Evolutionary conservation across 1,140 invertebrate species (phyloP).

Genomic region (Drosophila watanabei): DNA sequence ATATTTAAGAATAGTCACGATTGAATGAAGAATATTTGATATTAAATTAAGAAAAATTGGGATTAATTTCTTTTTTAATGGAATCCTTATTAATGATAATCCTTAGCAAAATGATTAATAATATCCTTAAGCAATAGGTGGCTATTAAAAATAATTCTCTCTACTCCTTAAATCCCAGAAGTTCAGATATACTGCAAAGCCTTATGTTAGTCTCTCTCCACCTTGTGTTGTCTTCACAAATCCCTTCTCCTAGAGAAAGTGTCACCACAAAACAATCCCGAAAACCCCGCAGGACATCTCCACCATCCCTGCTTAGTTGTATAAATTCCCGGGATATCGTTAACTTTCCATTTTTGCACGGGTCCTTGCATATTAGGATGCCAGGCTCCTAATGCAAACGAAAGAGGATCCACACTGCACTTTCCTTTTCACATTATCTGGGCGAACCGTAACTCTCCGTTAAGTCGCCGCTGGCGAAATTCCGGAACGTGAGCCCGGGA

Average conservation of each 20-base stretch:
- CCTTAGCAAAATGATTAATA: background rate
- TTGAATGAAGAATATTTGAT: too few species aligned
- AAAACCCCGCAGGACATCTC: background rate
- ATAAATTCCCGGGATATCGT: slow-evolving; percentile 33
- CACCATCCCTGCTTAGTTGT: slow-evolving; percentile 9
- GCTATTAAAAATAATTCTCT: background rate
- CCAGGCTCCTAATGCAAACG: slow-evolving; percentile 69
- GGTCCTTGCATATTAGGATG: slow-evolving; percentile 31
- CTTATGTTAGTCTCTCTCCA: background rate
- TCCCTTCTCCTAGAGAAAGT: background rate
- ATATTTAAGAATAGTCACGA: too few species aligned
- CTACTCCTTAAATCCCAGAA: too few species aligned
- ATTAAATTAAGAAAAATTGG: too few species aligned
- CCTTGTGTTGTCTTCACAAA: background rate
- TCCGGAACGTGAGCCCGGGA: slow-evolving; percentile 22
- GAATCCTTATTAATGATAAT: too few species aligned
- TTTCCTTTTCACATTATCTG: slow-evolving; percentile 79
- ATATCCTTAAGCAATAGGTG: too few species aligned
- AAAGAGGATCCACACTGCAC: slow-evolving; percentile 49
- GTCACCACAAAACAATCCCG: background rate
- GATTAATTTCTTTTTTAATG: too few species aligned
- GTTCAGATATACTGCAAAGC: background rate
- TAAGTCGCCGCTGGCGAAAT: slow-evolving; percentile 60
- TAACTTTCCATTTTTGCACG: slow-evolving; percentile 25
- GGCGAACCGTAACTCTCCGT: slow-evolving; percentile 63